Conservation (phyloP, 2,888 invertebrate species). For the Pterobdella sp. region DNA sequence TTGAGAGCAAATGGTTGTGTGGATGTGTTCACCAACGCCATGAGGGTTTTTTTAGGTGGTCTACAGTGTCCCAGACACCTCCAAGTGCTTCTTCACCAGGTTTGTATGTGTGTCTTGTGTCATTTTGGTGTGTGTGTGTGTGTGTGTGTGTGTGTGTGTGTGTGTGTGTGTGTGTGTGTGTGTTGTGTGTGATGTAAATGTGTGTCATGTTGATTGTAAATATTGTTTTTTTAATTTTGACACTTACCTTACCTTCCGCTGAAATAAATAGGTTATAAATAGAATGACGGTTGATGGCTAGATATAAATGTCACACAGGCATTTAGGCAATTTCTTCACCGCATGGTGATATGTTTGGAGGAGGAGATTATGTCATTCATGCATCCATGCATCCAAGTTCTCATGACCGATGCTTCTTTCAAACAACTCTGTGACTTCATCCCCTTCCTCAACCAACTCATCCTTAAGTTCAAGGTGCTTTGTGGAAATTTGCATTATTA, state of each 20-base stretch:
- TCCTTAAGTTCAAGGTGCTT: conserved; percentile 56
- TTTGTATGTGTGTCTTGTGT: background rate
- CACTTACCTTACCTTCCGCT: background rate
- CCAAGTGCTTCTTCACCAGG: conserved; percentile 41
- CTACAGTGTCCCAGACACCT: conserved; percentile 49
- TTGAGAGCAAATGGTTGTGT: conserved; percentile 56
- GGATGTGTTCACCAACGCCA: conserved; percentile 54
- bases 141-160: too few species aligned
- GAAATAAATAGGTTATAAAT: too few species aligned
- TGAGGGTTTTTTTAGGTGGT: conserved; percentile 54
- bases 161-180: background rate
- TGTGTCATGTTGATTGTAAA: background rate
- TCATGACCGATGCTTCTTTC: conserved; percentile 52
- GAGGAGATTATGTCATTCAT: conserved; percentile 56
- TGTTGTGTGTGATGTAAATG: background rate
- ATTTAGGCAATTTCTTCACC: conserved; percentile 56
- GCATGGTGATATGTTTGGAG: conserved; percentile 58
- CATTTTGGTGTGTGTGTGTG: too few species aligned
- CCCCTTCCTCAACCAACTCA: conserved; percentile 57
- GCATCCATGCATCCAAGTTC: conserved; percentile 53
- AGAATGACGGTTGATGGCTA: too few species aligned
- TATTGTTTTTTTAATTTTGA: background rate
- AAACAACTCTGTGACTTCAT: conserved; percentile 55
- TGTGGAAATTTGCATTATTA: background rate
- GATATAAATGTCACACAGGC: conserved; percentile 42